Conservation (phyloP, 2,797 vertebrate species). For the Hydrophis major region DNA sequence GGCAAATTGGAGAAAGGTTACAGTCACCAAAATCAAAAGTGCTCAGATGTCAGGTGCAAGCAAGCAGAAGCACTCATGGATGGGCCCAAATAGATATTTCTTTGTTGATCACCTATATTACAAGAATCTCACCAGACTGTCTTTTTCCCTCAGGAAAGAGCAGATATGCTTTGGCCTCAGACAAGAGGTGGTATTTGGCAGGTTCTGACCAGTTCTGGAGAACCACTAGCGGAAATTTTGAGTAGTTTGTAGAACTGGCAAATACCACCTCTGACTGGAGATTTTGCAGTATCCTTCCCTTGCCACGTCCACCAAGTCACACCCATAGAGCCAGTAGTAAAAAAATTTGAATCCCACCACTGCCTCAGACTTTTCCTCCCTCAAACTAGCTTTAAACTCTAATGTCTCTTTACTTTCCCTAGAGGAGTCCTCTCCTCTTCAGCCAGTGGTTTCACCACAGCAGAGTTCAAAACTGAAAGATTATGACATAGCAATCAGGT, state of each 20-base stretch:
- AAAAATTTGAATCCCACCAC: no score
- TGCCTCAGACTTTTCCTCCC: background rate
- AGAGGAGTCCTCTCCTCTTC: no score
- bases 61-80: background rate
- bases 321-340: no score
- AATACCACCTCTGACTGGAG: no score
- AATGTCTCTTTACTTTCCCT: background rate
- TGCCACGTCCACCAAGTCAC: no score
- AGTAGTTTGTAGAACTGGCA: no score
- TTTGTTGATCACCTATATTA: background rate
- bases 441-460: no score
- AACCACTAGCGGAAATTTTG: no score
- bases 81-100: background rate
- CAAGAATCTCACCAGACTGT: background rate
- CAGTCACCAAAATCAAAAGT: background rate
- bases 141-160: background rate
- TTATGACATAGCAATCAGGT: background rate
- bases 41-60: background rate
- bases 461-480: background rate
- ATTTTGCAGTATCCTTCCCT: no score
- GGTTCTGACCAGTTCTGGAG: no score
- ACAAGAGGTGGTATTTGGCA: no score
- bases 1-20: background rate
- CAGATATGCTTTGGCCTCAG: background rate
- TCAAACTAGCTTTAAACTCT: background rate